Conservation (phyloP, 2,113 vertebrate species). For the Rhinoderma darwinii region DNA sequence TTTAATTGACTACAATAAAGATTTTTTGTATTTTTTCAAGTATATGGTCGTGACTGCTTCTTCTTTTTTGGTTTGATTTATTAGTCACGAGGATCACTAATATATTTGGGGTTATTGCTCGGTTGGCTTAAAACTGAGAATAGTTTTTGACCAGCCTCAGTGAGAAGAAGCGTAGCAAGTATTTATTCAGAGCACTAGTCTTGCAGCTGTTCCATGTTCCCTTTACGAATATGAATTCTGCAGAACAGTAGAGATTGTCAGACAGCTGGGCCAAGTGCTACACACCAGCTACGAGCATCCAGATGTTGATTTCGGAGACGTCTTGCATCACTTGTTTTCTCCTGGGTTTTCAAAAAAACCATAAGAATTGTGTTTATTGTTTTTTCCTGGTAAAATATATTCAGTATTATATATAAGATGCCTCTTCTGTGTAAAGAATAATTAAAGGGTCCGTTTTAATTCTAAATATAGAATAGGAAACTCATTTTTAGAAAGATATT, state of each 20-base stretch:
- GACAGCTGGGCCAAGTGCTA: slow-evolving; percentile 21
- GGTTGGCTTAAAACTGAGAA: too few species aligned
- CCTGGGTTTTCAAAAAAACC: background rate
- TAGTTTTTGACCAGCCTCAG: slow-evolving; percentile 22
- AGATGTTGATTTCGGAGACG: slow-evolving; percentile 31
- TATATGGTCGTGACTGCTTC: too few species aligned
- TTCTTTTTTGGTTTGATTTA: too few species aligned
- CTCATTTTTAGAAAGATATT: background rate
- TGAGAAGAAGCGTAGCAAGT: slow-evolving; percentile 12
- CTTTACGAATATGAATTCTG: slow-evolving; percentile 15
- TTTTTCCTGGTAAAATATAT: slow-evolving; percentile 8
- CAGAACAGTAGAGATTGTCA: slow-evolving; percentile 33
- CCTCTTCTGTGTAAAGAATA: background rate
- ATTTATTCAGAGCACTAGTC: slow-evolving; percentile 18
- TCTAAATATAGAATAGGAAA: background rate
- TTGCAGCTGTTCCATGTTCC: slow-evolving; percentile 37
- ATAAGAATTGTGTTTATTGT: background rate
- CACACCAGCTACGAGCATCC: slow-evolving; percentile 22
- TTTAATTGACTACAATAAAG: too few species aligned
- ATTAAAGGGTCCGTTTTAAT: background rate
- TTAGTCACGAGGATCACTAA: too few species aligned
- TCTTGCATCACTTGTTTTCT: slow-evolving; percentile 46
- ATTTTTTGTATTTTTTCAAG: too few species aligned
- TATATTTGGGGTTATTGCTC: too few species aligned
- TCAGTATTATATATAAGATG: background rate